Conservation (phyloP, 1,140 invertebrate genomes). For the Microplitis mediator region DNA sequence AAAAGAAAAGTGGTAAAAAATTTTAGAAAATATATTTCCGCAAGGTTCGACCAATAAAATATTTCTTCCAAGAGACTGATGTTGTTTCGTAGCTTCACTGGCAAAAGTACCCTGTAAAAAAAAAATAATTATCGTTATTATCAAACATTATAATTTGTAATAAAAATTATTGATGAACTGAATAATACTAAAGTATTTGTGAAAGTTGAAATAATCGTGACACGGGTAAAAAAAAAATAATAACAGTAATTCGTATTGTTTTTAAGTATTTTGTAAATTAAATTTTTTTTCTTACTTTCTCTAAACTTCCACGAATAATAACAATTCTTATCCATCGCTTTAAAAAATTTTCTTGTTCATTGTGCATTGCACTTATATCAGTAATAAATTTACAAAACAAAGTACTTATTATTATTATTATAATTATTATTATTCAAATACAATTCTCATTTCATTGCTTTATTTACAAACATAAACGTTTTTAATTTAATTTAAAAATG, state of each 20-base stretch:
- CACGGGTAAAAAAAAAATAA: neutral
- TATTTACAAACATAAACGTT: neutral
- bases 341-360: conserved; percentile 42
- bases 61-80: conserved; percentile 64
- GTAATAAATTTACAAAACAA: neutral
- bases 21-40: conserved; percentile 65
- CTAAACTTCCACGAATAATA: conserved; percentile 44
- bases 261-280: neutral
- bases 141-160: neutral
- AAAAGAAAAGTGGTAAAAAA: conserved; percentile 68
- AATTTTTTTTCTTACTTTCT: conserved; percentile 43
- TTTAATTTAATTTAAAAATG: neutral
- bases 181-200: neutral
- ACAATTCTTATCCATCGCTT: conserved; percentile 51
- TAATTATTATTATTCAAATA: neutral
- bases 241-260: conserved; percentile 2
- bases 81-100: conserved; percentile 60
- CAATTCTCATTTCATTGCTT: neutral
- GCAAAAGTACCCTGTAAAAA: conserved; percentile 68
- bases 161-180: neutral
- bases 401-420: neutral
- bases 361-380: conserved; percentile 42
- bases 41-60: conserved; percentile 68
- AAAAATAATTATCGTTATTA: neutral
- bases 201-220: conserved; percentile 8